Conservation (phyloP, 37 sponge, comb jelly and placozoan genomes). For the Geodia barretti region DNA sequence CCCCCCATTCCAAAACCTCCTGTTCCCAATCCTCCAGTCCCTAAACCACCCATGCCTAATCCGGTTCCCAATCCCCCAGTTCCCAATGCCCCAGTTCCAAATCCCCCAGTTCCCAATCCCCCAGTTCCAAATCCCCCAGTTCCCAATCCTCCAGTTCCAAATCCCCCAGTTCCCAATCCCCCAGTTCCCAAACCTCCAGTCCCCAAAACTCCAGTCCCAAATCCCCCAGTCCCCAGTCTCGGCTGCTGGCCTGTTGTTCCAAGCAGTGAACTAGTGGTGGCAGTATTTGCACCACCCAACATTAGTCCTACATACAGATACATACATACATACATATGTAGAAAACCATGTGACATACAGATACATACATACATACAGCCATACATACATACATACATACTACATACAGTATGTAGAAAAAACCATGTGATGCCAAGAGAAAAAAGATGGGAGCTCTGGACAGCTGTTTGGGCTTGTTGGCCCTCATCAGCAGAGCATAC, state of each 20-base stretch:
- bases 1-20: not conserved
- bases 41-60: slow-evolving; percentile 1
- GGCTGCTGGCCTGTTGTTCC: not conserved
- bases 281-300: no score
- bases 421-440: no score
- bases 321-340: no score
- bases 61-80: not conserved
- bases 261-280: not conserved
- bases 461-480: no score
- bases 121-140: not conserved
- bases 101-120: not conserved
- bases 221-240: slow-evolving; percentile 30
- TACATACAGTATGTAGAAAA: no score
- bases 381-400: no score
- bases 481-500: no score
- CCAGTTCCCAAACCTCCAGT: not conserved
- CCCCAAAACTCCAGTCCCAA: slow-evolving; percentile 4
- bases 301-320: no score
- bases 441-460: no score
- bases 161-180: slow-evolving; percentile 15
- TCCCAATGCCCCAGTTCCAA: not conserved
- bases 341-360: no score
- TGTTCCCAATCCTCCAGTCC: slow-evolving; percentile 1
- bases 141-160: slow-evolving; percentile 6
- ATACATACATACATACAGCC: no score